Percentiles rank a stretch among this genome's conserved stretches.
Conservation (phyloP, 2,113 vertebrate genomes). For the Colius striatus region DNA sequence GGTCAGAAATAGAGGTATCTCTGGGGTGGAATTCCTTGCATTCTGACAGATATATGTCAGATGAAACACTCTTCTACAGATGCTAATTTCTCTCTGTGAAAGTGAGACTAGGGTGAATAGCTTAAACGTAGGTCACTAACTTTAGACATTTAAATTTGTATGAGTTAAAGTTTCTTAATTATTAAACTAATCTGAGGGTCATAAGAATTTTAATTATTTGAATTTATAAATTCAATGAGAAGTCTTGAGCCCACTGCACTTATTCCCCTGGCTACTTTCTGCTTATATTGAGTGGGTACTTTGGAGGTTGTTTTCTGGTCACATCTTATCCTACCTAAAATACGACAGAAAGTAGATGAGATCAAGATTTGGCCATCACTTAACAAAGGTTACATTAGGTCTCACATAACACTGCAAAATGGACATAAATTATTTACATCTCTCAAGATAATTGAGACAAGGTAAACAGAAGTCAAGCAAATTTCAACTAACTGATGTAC, state of each 20-base stretch:
- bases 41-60: neutral
- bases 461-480: neutral
- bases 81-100: neutral
- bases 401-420: neutral
- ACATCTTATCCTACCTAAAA: neutral
- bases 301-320: neutral
- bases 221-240: neutral
- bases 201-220: neutral
- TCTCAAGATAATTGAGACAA: neutral
- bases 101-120: neutral
- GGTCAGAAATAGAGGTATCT: neutral
- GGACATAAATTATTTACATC: neutral
- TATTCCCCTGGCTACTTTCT: neutral
- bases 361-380: neutral
- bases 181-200: neutral
- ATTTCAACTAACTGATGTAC: neutral
- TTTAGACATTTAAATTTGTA: neutral
- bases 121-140: neutral
- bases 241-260: neutral
- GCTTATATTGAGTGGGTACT: neutral
- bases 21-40: neutral
- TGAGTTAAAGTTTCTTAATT: neutral
- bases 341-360: neutral
- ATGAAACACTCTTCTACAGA: neutral
- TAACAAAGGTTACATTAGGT: neutral